phyloP scores from a whole-genome alignment of 1,140 invertebrate genomes.

The Microplitis mediator region DNA sequence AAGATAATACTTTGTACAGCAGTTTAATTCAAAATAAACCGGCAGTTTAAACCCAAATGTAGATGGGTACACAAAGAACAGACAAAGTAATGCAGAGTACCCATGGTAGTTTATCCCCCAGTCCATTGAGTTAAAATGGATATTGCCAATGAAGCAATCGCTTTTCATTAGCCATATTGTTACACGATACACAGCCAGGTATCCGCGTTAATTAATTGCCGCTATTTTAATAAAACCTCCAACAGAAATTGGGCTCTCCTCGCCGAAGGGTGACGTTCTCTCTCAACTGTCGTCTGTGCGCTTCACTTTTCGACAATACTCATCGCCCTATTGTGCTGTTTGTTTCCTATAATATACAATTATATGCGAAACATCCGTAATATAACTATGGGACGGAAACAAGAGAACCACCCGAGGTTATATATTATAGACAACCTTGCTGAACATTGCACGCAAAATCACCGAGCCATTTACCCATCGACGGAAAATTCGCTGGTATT shows the following conservation, averaged over 20 bases:
- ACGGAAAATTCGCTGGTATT: conserved; percentile 3
- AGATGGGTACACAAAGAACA: neutral
- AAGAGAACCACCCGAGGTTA: too few relatives aligned
- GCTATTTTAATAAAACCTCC: too few relatives aligned
- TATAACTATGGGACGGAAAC: too few relatives aligned
- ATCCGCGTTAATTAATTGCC: too few relatives aligned
- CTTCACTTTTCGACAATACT: too few relatives aligned
- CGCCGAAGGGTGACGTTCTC: too few relatives aligned
- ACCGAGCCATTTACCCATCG: conserved; percentile 10
- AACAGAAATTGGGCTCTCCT: too few relatives aligned
- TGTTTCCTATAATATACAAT: too few relatives aligned
- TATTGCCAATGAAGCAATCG: conserved; percentile 31
- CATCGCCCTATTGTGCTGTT: too few relatives aligned
- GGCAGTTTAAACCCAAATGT: neutral
- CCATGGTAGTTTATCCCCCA: neutral
- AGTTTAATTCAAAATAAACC: neutral
- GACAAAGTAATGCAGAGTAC: neutral
- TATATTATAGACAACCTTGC: neutral
- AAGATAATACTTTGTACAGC: neutral
- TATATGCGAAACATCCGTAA: too few relatives aligned
- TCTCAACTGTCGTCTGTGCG: too few relatives aligned
- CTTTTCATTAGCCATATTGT: conserved; percentile 31
- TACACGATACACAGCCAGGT: conserved; percentile 1
- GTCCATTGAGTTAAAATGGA: neutral
- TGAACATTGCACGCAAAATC: conserved; percentile 11